phyloP scores from a whole-genome alignment of 2,797 vertebrate species.

The Sphaeramia orbicularis region DNA sequence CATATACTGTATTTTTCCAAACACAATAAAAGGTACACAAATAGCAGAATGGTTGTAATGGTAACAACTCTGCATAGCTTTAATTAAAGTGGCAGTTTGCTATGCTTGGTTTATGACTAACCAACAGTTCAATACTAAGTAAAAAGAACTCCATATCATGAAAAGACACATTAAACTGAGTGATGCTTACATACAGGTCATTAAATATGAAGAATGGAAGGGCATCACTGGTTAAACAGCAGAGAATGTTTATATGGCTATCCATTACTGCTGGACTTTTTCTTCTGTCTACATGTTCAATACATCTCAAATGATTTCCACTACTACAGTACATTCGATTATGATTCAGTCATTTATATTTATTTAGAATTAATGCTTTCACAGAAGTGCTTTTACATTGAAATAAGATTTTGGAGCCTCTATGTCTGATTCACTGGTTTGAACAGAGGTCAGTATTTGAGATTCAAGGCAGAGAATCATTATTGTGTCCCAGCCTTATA shows the following conservation, averaged over 20 bases:
- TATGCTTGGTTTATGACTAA: no score
- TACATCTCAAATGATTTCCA: conserved; percentile 2
- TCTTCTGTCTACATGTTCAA: not conserved
- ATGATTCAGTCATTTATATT: conserved; percentile 12
- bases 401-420: conserved; percentile 24
- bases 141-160: no score
- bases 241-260: no score
- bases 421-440: conserved; percentile 53
- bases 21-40: not conserved
- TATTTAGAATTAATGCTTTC: not conserved
- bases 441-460: conserved; percentile 61
- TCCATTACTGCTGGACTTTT: no score
- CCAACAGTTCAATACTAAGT: no score
- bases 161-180: no score
- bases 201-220: no score
- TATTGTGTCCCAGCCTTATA: conserved; percentile 62
- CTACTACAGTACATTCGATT: conserved; percentile 7
- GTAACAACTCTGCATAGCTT: not conserved
- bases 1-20: not conserved
- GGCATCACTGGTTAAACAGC: no score
- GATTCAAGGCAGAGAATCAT: conserved; percentile 67
- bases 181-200: no score
- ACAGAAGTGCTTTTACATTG: no score
- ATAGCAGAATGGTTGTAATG: conserved; percentile 3
- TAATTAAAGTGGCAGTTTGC: not conserved